Conservation (phyloP, 1,140 invertebrate species). For the Antheraea mylitta region DNA sequence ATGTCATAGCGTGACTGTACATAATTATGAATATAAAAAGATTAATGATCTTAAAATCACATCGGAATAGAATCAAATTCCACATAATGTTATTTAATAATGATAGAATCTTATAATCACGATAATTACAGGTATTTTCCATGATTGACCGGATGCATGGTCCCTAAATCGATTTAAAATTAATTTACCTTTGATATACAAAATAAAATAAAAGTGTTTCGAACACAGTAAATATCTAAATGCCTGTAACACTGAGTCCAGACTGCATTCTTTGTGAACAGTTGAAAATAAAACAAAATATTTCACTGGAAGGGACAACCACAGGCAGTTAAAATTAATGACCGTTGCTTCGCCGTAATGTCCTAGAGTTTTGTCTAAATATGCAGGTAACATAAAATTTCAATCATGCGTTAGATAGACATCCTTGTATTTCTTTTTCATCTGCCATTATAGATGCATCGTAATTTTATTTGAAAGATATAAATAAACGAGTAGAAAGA, state of each 20-base stretch:
- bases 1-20: not conserved
- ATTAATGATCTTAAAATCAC: not conserved
- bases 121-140: not conserved
- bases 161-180: not conserved
- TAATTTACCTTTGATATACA: not conserved
- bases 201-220: not conserved
- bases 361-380: constrained; percentile 12
- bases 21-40: not conserved
- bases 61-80: not conserved
- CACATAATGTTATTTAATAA: not conserved
- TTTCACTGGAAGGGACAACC: constrained; percentile 19
- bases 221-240: not conserved
- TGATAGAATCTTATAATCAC: not conserved
- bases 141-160: not conserved
- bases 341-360: not conserved
- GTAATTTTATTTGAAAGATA: constrained; percentile 28
- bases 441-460: constrained; percentile 19
- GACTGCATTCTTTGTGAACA: constrained; percentile 6
- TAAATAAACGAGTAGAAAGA: constrained; percentile 28
- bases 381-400: constrained; percentile 12
- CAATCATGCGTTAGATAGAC: constrained; percentile 6
- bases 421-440: constrained; percentile 20
- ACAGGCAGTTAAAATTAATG: constrained; percentile 21
- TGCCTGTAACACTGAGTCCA: not conserved
- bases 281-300: constrained; percentile 20